Conservation (phyloP, 2,888 invertebrate genomes). For the Brachycybe producta region DNA sequence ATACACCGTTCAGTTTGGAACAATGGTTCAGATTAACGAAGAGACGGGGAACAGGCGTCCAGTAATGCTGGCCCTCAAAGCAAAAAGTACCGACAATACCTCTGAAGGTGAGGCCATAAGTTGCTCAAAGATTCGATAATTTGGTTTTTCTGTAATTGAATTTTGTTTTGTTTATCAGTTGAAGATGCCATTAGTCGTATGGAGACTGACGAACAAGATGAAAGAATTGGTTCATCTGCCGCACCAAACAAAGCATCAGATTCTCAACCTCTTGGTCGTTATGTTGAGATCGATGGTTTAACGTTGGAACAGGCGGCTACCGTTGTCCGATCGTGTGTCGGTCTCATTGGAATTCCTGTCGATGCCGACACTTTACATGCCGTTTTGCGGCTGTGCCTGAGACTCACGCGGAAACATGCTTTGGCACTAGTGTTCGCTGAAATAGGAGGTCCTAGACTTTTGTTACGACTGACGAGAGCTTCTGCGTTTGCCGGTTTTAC, state of each 20-base stretch:
- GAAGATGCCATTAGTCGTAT: slow-evolving; percentile 17
- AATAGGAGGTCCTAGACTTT: slow-evolving; percentile 55
- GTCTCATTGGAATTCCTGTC: slow-evolving; percentile 52
- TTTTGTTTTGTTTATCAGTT: slow-evolving; percentile 17
- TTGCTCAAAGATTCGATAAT: slow-evolving; percentile 3
- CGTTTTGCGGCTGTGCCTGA: slow-evolving; percentile 55
- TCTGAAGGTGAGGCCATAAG: slow-evolving; percentile 2
- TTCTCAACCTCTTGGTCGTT: background rate
- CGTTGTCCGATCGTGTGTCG: slow-evolving; percentile 42
- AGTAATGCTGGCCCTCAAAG: slow-evolving; percentile 47
- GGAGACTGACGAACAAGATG: slow-evolving; percentile 10
- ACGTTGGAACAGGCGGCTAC: slow-evolving; percentile 5
- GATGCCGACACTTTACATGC: slow-evolving; percentile 66
- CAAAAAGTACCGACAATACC: slow-evolving; percentile 11
- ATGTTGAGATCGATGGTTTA: slow-evolving; percentile 3
- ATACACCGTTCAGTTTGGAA: slow-evolving; percentile 61
- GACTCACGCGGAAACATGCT: slow-evolving; percentile 58
- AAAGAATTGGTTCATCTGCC: background rate
- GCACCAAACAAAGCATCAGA: background rate
- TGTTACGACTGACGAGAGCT: slow-evolving; percentile 56
- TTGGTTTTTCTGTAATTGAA: background rate
- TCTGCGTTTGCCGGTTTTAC: slow-evolving; percentile 60
- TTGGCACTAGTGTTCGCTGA: slow-evolving; percentile 57
- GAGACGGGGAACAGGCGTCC: slow-evolving; percentile 70
- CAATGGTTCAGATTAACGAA: slow-evolving; percentile 61